These are phyloP conservation scores for Pseudomyrmex pallidus DNA, from an alignment of 1,140 invertebrate genomes.

Conservation along the genomic window DNA sequence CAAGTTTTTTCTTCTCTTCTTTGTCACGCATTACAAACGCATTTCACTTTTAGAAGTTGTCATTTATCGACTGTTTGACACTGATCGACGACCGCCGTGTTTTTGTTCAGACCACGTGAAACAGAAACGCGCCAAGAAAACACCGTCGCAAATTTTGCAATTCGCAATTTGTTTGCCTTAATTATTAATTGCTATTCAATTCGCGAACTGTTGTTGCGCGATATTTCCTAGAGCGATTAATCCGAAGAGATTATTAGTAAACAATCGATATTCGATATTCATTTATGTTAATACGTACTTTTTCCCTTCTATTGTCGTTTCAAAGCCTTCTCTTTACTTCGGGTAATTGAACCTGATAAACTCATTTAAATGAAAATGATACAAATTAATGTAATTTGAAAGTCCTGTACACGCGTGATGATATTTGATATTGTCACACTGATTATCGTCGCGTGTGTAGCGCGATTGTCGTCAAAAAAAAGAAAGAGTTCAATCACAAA, in stretches of 20 bases:
- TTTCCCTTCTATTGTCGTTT: not conserved
- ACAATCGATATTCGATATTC: slow-evolving; percentile 18
- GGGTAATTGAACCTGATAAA: not conserved
- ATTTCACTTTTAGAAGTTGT: slow-evolving; percentile 12
- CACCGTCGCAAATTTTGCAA: not conserved
- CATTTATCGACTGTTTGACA: slow-evolving; percentile 16
- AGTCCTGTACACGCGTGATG: not conserved
- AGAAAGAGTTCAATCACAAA: slow-evolving; percentile 17
- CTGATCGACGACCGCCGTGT: not conserved
- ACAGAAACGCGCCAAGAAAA: not conserved
- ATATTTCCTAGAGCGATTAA: not conserved
- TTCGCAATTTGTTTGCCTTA: not conserved
- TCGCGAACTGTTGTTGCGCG: not conserved
- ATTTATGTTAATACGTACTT: slow-evolving; percentile 33
- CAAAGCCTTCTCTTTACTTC: not conserved
- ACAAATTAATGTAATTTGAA: slow-evolving; percentile 16
- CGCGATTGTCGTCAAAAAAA: slow-evolving; percentile 24
- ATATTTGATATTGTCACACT: not conserved
- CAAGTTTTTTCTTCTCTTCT: slow-evolving; percentile 13
- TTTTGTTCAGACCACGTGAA: not conserved
- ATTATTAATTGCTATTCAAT: slow-evolving; percentile 11
- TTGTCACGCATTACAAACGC: slow-evolving; percentile 18
- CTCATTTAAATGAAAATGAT: slow-evolving; percentile 1
- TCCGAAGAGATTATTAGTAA: slow-evolving; percentile 14
- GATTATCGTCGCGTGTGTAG: slow-evolving; percentile 15